Evolutionary conservation across 37 sponge, comb jelly and placozoan genomes (phyloP).

Genomic region (Agelas oroides): DNA sequence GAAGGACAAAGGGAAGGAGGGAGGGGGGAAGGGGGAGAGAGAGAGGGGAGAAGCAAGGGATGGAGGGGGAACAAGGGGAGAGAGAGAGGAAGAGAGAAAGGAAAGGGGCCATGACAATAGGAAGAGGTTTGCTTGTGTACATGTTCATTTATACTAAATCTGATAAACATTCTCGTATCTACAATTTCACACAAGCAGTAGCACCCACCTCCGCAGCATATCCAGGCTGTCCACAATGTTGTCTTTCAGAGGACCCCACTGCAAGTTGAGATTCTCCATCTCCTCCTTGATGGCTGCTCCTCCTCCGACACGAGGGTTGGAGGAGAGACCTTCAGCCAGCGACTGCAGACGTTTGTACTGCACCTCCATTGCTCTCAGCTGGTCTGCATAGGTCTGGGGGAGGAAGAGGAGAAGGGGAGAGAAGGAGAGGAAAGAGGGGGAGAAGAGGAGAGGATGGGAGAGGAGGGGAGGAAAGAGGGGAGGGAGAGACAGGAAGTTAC

Average conservation of each 20-base stretch:
- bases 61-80: too few relatives aligned
- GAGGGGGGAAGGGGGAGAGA: too few relatives aligned
- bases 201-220: too few relatives aligned
- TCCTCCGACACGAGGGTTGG: conserved; percentile 9
- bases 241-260: conserved; percentile 45
- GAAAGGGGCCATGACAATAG: too few relatives aligned
- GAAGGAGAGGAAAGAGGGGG: neutral
- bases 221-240: conserved; percentile 15
- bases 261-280: neutral
- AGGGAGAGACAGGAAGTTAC: neutral
- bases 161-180: too few relatives aligned
- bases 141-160: too few relatives aligned
- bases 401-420: neutral
- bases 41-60: too few relatives aligned
- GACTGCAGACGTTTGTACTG: conserved; percentile 36
- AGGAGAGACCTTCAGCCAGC: neutral
- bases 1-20: too few relatives aligned
- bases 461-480: neutral
- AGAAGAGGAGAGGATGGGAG: neutral
- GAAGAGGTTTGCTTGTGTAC: too few relatives aligned
- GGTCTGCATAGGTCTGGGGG: conserved; percentile 30
- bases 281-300: conserved; percentile 13
- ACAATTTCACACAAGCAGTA: too few relatives aligned
- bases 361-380: conserved; percentile 29
- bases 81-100: too few relatives aligned